Conservation (phyloP, 2,888 invertebrate genomes). For the Lasioglossum oenotherae region DNA sequence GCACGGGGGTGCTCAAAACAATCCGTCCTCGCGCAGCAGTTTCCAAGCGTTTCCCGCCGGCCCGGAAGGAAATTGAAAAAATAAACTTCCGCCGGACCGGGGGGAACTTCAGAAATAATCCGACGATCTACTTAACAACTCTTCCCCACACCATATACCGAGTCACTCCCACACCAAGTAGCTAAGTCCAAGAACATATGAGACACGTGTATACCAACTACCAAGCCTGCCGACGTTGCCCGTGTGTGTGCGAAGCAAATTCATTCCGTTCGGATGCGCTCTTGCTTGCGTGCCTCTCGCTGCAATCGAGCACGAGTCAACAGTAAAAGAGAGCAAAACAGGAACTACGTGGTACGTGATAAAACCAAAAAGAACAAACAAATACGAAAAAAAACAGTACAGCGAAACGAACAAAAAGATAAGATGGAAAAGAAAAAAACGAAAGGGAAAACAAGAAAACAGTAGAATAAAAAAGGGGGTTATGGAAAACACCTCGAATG, state of each 20-base stretch:
- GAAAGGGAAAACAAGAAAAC: background rate
- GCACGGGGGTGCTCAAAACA: background rate
- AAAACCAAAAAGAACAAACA: background rate
- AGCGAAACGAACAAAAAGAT: slow-evolving; percentile 25
- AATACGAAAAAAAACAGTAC: background rate
- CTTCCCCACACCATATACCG: background rate
- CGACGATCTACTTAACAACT: slow-evolving; percentile 47
- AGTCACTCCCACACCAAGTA: background rate
- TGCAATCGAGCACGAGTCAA: slow-evolving; percentile 67
- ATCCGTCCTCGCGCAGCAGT: background rate
- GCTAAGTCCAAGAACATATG: slow-evolving; percentile 17
- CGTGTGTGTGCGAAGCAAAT: slow-evolving; percentile 78
- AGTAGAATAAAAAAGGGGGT: background rate
- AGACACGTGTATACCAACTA: slow-evolving; percentile 13
- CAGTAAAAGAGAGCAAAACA: slow-evolving; percentile 20
- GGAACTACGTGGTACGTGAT: background rate
- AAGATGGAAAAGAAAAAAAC: slow-evolving; percentile 30
- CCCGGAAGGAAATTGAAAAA: background rate
- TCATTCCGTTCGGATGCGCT: slow-evolving; percentile 81
- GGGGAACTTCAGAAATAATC: slow-evolving; percentile 31
- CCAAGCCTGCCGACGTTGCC: slow-evolving; percentile 26
- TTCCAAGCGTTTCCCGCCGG: background rate
- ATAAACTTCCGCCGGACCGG: background rate
- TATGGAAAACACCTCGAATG: slow-evolving; percentile 68
- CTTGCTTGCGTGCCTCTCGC: slow-evolving; percentile 83